Percentiles rank a stretch among this genome's conserved stretches.
These are phyloP conservation scores for Parthenolecanium corni DNA, from an alignment of 2,888 invertebrate species.

Conservation along the genomic window DNA sequence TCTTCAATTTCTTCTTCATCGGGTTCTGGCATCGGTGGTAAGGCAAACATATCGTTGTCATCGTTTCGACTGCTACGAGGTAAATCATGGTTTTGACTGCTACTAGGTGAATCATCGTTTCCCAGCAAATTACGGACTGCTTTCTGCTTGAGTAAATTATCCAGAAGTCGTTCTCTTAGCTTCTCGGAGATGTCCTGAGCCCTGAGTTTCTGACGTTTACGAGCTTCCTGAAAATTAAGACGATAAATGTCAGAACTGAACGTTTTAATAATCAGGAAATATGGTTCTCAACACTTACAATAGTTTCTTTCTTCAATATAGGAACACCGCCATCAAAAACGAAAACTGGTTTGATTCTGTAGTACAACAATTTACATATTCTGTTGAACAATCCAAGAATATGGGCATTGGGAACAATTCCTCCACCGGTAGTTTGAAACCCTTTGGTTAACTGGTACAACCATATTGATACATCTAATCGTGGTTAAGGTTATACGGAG, in stretches of 20 bases:
- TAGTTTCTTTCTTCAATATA: constrained; percentile 77
- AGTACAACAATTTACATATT: constrained; percentile 89
- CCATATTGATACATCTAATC: constrained; percentile 94
- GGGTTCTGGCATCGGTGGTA: constrained; percentile 43
- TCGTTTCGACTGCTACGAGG: constrained; percentile 26
- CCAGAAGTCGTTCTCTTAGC: constrained; percentile 58
- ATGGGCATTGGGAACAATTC: constrained; percentile 77
- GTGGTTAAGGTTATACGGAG: neutral
- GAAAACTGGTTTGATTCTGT: constrained; percentile 90
- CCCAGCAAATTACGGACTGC: constrained; percentile 45
- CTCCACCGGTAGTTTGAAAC: constrained; percentile 74
- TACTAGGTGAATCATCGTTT: constrained; percentile 30
- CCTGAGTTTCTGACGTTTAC: constrained; percentile 61
- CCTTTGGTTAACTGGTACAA: constrained; percentile 94
- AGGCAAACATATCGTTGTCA: constrained; percentile 46
- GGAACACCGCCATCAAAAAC: constrained; percentile 97
- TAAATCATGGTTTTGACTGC: constrained; percentile 30
- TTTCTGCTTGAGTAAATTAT: constrained; percentile 63
- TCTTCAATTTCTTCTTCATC: constrained; percentile 3
- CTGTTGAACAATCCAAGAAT: constrained; percentile 84
- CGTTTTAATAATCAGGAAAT: constrained; percentile 15
- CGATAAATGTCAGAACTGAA: too few species aligned
- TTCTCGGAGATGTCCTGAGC: constrained; percentile 58
- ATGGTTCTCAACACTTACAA: constrained; percentile 50
- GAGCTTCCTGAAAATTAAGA: constrained; percentile 49